A percentile compares a stretch with the other conserved stretches of the same genome.
These are phyloP conservation scores for Sebastes flavidus DNA, from an alignment of 2,797 vertebrate species.

Conservation along the genomic window DNA sequence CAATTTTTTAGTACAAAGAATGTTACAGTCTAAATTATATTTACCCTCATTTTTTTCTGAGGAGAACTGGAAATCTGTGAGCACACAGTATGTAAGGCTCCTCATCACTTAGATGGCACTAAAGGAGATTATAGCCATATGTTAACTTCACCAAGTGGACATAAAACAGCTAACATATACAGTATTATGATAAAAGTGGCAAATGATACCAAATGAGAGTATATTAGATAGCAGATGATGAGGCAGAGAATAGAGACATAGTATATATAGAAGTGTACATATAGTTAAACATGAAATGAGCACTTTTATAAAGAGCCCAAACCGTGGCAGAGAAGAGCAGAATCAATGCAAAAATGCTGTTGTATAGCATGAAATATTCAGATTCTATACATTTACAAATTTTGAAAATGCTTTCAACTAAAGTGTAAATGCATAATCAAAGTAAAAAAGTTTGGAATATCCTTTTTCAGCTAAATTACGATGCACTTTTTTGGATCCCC, in stretches of 20 bases:
- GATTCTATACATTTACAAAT: constrained; percentile 2
- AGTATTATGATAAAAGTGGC: constrained; percentile 29
- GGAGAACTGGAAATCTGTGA: constrained; percentile 31
- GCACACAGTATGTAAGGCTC: constrained; percentile 46
- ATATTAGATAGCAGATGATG: constrained; percentile 1
- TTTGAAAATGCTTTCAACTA: background rate
- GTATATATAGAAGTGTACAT: background rate
- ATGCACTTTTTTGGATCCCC: background rate
- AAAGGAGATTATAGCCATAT: constrained; percentile 75
- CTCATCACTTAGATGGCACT: constrained; percentile 47
- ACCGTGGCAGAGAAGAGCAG: background rate
- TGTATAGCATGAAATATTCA: constrained; percentile 17
- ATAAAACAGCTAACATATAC: constrained; percentile 16
- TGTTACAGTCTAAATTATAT: constrained; percentile 53
- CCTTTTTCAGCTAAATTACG: background rate
- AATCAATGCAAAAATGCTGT: constrained; percentile 48
- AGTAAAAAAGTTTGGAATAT: background rate
- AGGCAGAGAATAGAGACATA: background rate
- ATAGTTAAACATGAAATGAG: constrained; percentile 28
- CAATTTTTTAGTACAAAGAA: constrained; percentile 52
- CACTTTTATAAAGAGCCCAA: constrained; percentile 47
- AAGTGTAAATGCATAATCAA: background rate
- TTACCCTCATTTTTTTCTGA: constrained; percentile 54
- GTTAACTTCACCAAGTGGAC: constrained; percentile 38
- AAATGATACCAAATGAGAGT: constrained; percentile 50